Conservation (phyloP, 2,888 invertebrate genomes). For the Blera fallax region DNA sequence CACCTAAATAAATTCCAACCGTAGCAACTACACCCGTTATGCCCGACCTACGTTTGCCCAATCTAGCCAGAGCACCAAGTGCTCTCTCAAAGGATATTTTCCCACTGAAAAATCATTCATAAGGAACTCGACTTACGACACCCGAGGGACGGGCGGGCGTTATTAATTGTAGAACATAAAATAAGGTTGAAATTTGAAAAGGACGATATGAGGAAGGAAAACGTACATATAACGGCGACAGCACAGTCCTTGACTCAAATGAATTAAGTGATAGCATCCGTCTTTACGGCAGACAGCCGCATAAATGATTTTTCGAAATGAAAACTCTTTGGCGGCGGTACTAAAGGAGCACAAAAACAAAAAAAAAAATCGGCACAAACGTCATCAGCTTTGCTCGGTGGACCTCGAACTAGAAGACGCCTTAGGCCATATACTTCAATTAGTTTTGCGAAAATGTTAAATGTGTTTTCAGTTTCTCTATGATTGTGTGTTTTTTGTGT, state of each 20-base stretch:
- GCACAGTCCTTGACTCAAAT: slow-evolving; percentile 54
- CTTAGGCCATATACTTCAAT: slow-evolving; percentile 67
- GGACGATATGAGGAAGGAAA: background rate
- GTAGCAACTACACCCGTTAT: background rate
- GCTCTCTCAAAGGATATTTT: slow-evolving; percentile 58
- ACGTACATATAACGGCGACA: slow-evolving; percentile 8
- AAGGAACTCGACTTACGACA: slow-evolving; percentile 44
- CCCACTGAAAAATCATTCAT: slow-evolving; percentile 42
- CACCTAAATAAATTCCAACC: slow-evolving; percentile 72
- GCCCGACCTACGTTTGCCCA: background rate
- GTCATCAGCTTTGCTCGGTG: slow-evolving; percentile 24
- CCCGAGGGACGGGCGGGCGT: slow-evolving; percentile 8
- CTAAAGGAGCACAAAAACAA: slow-evolving; percentile 5
- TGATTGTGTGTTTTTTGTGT: background rate
- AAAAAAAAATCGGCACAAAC: background rate
- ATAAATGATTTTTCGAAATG: slow-evolving; percentile 63
- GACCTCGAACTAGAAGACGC: slow-evolving; percentile 6
- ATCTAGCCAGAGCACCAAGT: slow-evolving; percentile 20
- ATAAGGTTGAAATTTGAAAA: slow-evolving; percentile 39
- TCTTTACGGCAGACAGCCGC: slow-evolving; percentile 24
- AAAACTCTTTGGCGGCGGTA: slow-evolving; percentile 36
- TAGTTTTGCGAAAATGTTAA: slow-evolving; percentile 58
- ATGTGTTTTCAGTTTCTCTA: slow-evolving; percentile 44
- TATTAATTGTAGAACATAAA: slow-evolving; percentile 67
- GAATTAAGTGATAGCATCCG: slow-evolving; percentile 67